Base-by-base conservation (phyloP, 2,113 vertebrate genomes). In the Lycaon pictus region DNA sequence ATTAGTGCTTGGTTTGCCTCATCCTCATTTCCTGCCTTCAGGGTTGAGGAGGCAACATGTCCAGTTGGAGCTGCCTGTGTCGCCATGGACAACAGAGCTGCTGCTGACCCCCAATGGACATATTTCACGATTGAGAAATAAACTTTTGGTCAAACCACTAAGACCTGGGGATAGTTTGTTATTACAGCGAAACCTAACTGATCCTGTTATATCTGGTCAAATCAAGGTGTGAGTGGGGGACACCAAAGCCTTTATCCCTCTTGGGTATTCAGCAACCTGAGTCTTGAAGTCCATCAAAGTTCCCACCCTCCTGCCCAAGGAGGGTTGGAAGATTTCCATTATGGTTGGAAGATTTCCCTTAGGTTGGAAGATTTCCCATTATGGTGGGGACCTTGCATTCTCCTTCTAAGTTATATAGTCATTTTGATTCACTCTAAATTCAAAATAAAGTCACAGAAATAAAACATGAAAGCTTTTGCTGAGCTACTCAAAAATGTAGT, bases 361-460 rank as follows among this genome's bases (percentile, higher is more conserved):
- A 43, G 13, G 5, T 11, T 76, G 29, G 22, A 93, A 81, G 43
- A 60, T 93, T 85, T 88, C 37, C 13, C 32, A 23, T 85, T 76
- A 76, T 22, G 37, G 81, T 48, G 35, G 35, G 22, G 65, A 79
- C 10, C 27, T 71, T 65, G n/a, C n/a, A 51, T 58, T 85, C 20
- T 48, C 77, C 60, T 95, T 86, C 11, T 19, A 86, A 84, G 27
- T 69, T 43, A 90, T 35, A 71, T 0, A 74, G 60, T n/a, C 67
- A 76, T 56, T 79, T 81, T 85, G 72, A 86, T 35, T 72, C 22
- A 90, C 37, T 16, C n/a, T 72, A 83, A 93, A 91, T 90, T 89
- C 56, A 94, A 90, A 96, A 77, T 67, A 19, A 35, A 95, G 51
- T 89, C 29, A 17, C 32, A 88, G 88, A 93, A 95, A 84, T 74